Percentiles rank a stretch among this genome's conserved stretches.
phyloP scores from a whole-genome alignment of 2,113 vertebrate genomes.

The Cynocephalus volans region DNA sequence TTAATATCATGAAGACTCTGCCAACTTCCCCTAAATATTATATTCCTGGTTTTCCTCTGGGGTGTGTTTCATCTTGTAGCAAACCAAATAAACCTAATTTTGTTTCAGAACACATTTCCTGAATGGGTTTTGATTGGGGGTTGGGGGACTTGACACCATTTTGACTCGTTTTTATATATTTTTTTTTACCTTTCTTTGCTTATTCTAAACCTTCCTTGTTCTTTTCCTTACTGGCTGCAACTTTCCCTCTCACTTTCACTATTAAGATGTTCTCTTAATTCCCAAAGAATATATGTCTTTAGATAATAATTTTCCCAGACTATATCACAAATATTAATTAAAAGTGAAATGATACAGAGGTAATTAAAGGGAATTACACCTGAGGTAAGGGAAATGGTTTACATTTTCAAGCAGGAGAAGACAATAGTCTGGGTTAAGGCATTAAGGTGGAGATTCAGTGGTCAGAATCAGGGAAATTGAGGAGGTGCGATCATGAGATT shows the following conservation, averaged over 20 bases:
- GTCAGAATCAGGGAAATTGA: neutral
- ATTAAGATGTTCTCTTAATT: neutral
- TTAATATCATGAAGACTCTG: neutral
- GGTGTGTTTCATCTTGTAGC: neutral
- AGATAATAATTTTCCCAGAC: neutral
- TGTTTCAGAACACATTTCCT: neutral
- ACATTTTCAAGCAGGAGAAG: neutral
- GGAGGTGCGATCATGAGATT: neutral
- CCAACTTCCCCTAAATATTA: neutral
- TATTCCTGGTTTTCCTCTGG: too few relatives aligned
- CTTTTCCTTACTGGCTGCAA: neutral
- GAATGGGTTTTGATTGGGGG: neutral
- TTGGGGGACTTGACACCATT: rapidly evolving
- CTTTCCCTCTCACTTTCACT: neutral
- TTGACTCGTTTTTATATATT: neutral
- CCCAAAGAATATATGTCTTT: neutral
- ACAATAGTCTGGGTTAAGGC: rapidly evolving
- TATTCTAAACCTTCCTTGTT: neutral
- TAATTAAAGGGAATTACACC: neutral
- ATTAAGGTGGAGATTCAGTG: neutral
- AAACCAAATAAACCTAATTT: neutral
- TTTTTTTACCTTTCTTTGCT: neutral
- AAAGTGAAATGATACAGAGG: too few relatives aligned
- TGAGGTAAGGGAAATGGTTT: neutral
- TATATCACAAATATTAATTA: neutral